phyloP scores from a whole-genome alignment of 2,113 vertebrate genomes.

The Notechis scutatus region DNA sequence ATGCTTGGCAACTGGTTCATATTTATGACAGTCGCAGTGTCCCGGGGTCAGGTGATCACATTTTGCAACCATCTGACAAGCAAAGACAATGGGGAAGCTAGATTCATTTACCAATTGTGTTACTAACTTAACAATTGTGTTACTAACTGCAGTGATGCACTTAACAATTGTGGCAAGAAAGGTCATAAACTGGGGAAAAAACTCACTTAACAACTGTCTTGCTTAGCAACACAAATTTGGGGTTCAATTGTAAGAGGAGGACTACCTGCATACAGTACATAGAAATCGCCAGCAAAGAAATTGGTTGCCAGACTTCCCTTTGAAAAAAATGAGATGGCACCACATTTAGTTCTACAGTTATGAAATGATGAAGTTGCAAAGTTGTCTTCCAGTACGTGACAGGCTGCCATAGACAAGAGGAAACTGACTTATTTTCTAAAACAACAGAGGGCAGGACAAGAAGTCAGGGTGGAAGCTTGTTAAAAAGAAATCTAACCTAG shows the following conservation, averaged over 20 bases:
- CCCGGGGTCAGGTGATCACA: not conserved
- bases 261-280: not conserved
- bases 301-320: not conserved
- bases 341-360: not conserved
- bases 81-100: not conserved
- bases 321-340: not conserved
- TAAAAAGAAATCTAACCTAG: not conserved
- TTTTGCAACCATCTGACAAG: not conserved
- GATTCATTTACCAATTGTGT: not conserved
- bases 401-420: not conserved
- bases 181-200: not conserved
- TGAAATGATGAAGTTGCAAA: not conserved
- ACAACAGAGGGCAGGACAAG: not conserved
- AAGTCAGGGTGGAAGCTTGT: not conserved
- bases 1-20: not conserved
- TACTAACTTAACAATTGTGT: not conserved
- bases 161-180: not conserved
- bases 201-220: not conserved
- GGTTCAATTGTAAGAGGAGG: not conserved
- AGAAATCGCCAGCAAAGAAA: not conserved
- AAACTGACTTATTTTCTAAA: not conserved
- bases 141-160: not conserved
- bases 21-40: not conserved
- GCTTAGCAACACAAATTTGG: not conserved
- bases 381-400: not conserved